Evolutionary conservation across 2,888 invertebrate genomes (phyloP).

Genomic region (Acanthoscelides obtectus): DNA sequence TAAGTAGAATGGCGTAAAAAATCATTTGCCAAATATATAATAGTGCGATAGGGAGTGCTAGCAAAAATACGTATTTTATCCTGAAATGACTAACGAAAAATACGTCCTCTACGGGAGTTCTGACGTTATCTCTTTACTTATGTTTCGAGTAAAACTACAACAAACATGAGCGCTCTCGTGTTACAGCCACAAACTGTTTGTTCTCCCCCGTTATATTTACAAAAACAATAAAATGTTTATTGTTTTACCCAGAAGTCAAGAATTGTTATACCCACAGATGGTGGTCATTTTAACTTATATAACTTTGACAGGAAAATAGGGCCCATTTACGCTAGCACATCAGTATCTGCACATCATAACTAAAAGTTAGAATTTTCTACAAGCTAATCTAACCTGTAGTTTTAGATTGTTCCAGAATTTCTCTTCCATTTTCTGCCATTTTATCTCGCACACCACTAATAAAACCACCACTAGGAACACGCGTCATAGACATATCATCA

Average conservation of each 20-base stretch:
- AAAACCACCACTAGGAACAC: slow-evolving; percentile 23
- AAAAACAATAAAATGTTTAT: background rate
- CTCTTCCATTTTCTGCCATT: slow-evolving; percentile 49
- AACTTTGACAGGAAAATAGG: slow-evolving; percentile 31
- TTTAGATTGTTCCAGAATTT: slow-evolving; percentile 44
- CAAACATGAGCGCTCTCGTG: background rate
- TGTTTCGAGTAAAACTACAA: background rate
- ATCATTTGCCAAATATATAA: background rate
- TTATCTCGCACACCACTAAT: slow-evolving; percentile 29
- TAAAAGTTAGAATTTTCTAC: background rate
- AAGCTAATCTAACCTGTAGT: slow-evolving; percentile 41
- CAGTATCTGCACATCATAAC: slow-evolving; percentile 4
- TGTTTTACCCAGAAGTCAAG: background rate
- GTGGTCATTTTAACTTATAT: slow-evolving; percentile 45
- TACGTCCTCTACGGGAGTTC: background rate
- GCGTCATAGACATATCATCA: slow-evolving; percentile 24
- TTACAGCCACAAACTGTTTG: background rate
- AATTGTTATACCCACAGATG: slow-evolving; percentile 42
- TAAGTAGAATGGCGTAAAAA: background rate
- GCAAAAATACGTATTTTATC: background rate
- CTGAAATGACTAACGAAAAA: background rate
- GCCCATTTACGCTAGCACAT: slow-evolving; percentile 16
- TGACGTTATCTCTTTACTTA: background rate
- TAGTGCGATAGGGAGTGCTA: background rate
- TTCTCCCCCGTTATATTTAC: background rate